phyloP scores from a whole-genome alignment of 2,888 invertebrate species.

The Drosophila fungiperda region DNA sequence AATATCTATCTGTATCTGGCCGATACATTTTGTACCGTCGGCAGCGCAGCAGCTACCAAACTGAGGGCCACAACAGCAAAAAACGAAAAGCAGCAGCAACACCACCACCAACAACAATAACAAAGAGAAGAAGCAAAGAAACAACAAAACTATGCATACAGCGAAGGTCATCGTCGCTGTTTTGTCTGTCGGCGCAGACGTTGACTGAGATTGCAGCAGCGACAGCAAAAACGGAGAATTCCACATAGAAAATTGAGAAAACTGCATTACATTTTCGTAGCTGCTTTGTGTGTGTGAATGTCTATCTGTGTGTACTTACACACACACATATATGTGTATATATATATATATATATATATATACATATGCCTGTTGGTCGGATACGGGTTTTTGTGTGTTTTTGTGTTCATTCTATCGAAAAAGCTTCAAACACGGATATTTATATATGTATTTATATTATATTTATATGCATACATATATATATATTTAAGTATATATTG shows the following conservation, averaged over 20 bases:
- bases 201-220: conserved; percentile 29
- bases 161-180: conserved; percentile 69
- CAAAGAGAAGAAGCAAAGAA: conserved; percentile 25
- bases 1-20: conserved; percentile 41
- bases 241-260: conserved; percentile 77
- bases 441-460: neutral
- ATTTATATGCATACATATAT: neutral
- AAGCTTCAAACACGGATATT: conserved; percentile 33
- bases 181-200: conserved; percentile 40
- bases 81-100: conserved; percentile 33
- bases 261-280: conserved; percentile 76
- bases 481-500: neutral
- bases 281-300: conserved; percentile 36
- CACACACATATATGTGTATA: conserved; percentile 1
- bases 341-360: conserved; percentile 2
- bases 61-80: conserved; percentile 67
- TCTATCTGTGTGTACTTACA: conserved; percentile 5
- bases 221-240: conserved; percentile 53
- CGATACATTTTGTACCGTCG: conserved; percentile 73
- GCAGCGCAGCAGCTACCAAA: conserved; percentile 63
- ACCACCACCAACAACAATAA: conserved; percentile 37
- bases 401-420: conserved; percentile 45
- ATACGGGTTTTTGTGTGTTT: conserved; percentile 46
- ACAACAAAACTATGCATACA: conserved; percentile 57
- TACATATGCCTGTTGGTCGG: conserved; percentile 41